A percentile compares a stretch with the other conserved stretches of the same genome.
phyloP scores from a whole-genome alignment of 2,888 invertebrate genomes.

The Polydesmus complanatus region DNA sequence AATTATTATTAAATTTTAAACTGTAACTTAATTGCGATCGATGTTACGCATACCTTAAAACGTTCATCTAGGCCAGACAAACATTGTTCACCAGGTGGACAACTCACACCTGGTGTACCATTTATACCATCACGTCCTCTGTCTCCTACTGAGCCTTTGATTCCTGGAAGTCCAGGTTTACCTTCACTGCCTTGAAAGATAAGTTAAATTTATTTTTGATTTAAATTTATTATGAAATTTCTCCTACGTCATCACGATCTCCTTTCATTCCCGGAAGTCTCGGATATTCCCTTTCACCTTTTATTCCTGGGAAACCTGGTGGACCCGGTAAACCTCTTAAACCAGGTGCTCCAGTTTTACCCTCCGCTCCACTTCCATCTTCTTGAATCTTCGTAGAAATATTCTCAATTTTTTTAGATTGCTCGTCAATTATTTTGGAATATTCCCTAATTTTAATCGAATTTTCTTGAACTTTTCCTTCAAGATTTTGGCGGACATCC shows the following conservation, averaged over 20 bases:
- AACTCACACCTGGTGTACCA: slow-evolving; percentile 21
- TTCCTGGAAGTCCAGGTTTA: slow-evolving; percentile 28
- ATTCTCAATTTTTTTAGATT: too few relatives aligned
- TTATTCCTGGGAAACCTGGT: slow-evolving; percentile 35
- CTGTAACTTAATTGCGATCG: neutral
- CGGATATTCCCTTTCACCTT: slow-evolving; percentile 35
- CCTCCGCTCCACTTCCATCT: too few relatives aligned
- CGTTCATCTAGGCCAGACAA: neutral
- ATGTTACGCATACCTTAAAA: slow-evolving; percentile 1
- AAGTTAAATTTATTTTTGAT: neutral
- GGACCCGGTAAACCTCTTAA: slow-evolving; percentile 36
- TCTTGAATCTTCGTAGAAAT: too few relatives aligned
- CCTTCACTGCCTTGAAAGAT: slow-evolving; percentile 22
- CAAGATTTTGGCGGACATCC: too few relatives aligned
- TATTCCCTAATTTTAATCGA: too few relatives aligned
- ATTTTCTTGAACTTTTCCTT: too few relatives aligned
- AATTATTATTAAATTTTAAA: neutral
- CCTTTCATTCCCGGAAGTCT: slow-evolving; percentile 57
- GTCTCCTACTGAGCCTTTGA: slow-evolving; percentile 53
- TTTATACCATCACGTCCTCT: slow-evolving; percentile 36
- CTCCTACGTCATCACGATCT: slow-evolving; percentile 73
- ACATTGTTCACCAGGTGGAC: neutral
- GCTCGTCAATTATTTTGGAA: too few relatives aligned
- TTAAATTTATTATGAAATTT: neutral
- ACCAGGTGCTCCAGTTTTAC: too few relatives aligned